Evolutionary conservation across 2,888 invertebrate species (phyloP).

Genomic region (Orthosia incerta): DNA sequence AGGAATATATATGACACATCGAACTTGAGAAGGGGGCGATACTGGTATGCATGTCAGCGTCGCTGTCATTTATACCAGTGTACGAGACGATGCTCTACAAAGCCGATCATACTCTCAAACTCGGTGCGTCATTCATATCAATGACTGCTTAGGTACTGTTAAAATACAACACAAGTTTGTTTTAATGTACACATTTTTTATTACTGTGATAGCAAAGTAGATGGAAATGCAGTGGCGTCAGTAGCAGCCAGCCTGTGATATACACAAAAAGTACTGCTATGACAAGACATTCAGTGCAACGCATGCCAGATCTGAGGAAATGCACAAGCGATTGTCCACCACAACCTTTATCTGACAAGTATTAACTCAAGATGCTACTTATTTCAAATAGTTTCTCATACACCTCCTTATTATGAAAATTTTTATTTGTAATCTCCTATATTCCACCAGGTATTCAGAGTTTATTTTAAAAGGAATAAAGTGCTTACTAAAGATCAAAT

Average conservation of each 20-base stretch:
- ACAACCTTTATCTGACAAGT: not conserved
- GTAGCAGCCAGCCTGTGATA: not conserved
- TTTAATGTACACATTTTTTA: not conserved
- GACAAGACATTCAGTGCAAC: not conserved
- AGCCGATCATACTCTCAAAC: no score
- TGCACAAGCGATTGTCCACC: not conserved
- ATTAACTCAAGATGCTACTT: not conserved
- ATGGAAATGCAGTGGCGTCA: not conserved
- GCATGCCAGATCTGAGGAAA: not conserved
- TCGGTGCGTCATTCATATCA: no score
- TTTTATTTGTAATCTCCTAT: constrained; percentile 6
- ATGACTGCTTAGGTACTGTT: no score
- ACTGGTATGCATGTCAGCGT: no score
- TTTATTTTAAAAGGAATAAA: constrained; percentile 8
- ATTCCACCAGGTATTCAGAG: not conserved
- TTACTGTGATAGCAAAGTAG: no score
- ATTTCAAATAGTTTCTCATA: not conserved
- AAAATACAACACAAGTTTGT: constrained; percentile 18
- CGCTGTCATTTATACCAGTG: no score
- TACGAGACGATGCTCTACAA: no score
- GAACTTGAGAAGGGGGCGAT: no score
- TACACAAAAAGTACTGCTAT: not conserved
- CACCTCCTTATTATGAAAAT: not conserved
- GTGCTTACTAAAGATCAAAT: constrained; percentile 32
- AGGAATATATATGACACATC: not conserved